Percentiles rank a stretch among this genome's conserved stretches.
Evolutionary conservation across 2,888 invertebrate species (phyloP).

Genomic region (Pterostichus madidus): DNA sequence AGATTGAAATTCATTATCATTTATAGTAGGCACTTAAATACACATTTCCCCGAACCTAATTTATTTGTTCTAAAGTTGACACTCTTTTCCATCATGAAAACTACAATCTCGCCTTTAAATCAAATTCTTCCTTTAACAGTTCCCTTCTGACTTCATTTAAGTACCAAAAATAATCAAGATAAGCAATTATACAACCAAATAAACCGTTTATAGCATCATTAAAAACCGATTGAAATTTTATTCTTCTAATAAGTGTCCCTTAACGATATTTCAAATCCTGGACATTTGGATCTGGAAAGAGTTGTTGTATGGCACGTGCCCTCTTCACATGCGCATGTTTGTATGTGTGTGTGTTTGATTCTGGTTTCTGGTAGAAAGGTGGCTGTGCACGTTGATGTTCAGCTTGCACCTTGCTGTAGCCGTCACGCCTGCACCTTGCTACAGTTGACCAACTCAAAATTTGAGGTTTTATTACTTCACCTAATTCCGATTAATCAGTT

Average conservation of each 20-base stretch:
- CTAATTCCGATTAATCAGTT: conserved; percentile 29
- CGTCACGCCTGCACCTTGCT: conserved; percentile 50
- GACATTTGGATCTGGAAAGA: conserved; percentile 3
- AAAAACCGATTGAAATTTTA: conserved; percentile 62
- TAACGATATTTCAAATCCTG: conserved; percentile 41
- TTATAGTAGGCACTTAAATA: conserved; percentile 35
- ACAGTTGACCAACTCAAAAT: conserved; percentile 34
- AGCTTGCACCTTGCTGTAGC: conserved; percentile 44
- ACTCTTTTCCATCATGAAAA: conserved; percentile 27
- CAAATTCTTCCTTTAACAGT: conserved; percentile 28
- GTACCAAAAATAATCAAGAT: conserved; percentile 50
- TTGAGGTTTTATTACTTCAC: conserved; percentile 7
- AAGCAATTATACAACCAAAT: conserved; percentile 51
- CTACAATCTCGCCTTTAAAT: conserved; percentile 15
- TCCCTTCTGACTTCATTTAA: conserved; percentile 37
- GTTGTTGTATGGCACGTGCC: conserved; percentile 42
- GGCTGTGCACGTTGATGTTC: conserved; percentile 21
- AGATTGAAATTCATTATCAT: conserved; percentile 25
- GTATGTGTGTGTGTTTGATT: conserved; percentile 14
- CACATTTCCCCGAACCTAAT: conserved; percentile 40
- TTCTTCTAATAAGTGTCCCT: conserved; percentile 60
- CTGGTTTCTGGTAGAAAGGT: conserved; percentile 37
- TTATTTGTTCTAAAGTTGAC: conserved; percentile 45
- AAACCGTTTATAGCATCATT: conserved; percentile 57
- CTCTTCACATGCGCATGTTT: no score